Conservation (phyloP, 2,113 vertebrate genomes). For the Procavia capensis region DNA sequence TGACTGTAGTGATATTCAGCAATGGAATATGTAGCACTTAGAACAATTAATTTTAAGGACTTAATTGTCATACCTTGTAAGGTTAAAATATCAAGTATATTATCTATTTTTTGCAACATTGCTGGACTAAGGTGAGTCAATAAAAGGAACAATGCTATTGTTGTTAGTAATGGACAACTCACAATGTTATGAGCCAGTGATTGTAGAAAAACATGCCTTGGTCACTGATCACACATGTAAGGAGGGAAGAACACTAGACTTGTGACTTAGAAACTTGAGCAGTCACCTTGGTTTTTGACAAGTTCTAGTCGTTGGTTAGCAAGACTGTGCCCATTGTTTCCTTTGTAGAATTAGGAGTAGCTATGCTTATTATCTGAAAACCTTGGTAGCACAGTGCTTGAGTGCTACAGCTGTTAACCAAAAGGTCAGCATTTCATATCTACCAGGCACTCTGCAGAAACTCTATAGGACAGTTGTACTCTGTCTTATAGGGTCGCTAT, state of each 20-base stretch:
- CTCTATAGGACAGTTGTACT: too few relatives aligned
- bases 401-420: too few relatives aligned
- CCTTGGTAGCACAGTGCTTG: not conserved
- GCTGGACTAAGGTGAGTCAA: not conserved
- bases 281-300: not conserved
- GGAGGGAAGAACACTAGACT: not conserved
- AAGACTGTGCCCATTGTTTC: not conserved
- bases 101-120: not conserved
- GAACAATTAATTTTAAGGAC: too few relatives aligned
- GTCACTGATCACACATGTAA: not conserved
- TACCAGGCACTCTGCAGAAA: too few relatives aligned
- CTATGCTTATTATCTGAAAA: not conserved
- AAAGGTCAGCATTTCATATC: too few relatives aligned
- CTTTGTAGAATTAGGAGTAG: not conserved
- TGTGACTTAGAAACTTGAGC: not conserved
- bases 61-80: too few relatives aligned
- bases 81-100: not conserved
- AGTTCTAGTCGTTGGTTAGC: not conserved
- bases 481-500: too few relatives aligned
- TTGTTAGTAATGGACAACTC: not conserved
- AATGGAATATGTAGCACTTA: too few relatives aligned
- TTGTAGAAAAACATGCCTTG: not conserved
- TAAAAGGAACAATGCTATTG: not conserved
- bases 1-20: too few relatives aligned
- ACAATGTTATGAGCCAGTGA: not conserved